These are phyloP conservation scores for Lithosia quadra DNA, from an alignment of 2,888 invertebrate species.

Conservation along the genomic window DNA sequence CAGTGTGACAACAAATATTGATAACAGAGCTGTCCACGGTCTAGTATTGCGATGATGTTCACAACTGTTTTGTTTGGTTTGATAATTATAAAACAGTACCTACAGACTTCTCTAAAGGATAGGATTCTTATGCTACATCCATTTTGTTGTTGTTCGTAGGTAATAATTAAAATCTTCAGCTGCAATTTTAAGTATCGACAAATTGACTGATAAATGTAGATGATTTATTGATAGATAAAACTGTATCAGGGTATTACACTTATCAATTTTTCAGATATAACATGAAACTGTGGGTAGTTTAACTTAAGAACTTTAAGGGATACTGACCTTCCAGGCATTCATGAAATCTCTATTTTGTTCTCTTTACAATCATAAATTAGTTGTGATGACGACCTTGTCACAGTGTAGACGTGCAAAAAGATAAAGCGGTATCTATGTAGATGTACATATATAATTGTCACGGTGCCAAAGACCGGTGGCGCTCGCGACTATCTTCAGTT, in stretches of 20 bases:
- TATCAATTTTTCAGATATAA: conserved; percentile 6
- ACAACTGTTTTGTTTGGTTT: conserved; percentile 17
- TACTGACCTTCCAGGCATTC: conserved; percentile 7
- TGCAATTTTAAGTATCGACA: not conserved
- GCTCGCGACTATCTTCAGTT: conserved; percentile 83
- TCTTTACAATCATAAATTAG: conserved; percentile 41
- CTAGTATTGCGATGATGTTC: conserved; percentile 47
- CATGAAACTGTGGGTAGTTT: conserved; percentile 17
- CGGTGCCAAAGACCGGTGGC: conserved; percentile 79
- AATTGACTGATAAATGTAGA: not conserved
- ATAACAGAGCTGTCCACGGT: conserved; percentile 66
- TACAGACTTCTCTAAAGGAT: no score
- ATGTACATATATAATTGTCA: conserved; percentile 73
- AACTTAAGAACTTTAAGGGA: conserved; percentile 1
- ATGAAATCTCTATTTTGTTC: conserved; percentile 19
- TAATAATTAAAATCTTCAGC: not conserved
- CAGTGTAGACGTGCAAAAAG: conserved; percentile 68
- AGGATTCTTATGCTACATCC: not conserved
- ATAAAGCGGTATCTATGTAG: conserved; percentile 68
- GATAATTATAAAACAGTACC: not conserved
- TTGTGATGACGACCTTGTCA: conserved; percentile 64
- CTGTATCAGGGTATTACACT: not conserved
- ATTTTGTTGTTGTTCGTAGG: not conserved
- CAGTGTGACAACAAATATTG: conserved; percentile 64
- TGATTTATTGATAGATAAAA: conserved; percentile 6